Conservation (phyloP, 1,140 invertebrate species). For the Oedothorax gibbosus region DNA sequence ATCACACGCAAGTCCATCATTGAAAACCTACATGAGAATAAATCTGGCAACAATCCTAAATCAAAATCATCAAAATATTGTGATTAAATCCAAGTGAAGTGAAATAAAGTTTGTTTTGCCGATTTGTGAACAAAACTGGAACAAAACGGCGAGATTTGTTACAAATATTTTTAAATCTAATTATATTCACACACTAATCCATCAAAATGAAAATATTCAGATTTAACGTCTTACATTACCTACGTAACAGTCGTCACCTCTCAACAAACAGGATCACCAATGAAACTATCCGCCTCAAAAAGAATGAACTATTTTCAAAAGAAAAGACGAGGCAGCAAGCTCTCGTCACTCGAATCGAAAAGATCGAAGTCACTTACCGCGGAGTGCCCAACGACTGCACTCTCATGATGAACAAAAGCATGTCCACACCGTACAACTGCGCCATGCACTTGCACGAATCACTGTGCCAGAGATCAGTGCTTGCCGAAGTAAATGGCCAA, state of each 20-base stretch:
- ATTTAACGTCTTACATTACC: not conserved
- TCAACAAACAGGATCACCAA: conserved; percentile 29
- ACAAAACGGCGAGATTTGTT: no score
- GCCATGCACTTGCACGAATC: conserved; percentile 83
- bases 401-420: conserved; percentile 89
- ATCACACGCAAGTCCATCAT: no score
- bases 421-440: conserved; percentile 94
- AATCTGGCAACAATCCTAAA: no score
- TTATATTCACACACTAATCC: no score
- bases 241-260: not conserved
- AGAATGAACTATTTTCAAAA: conserved; percentile 79
- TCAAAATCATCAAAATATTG: no score
- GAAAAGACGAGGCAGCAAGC: conserved; percentile 81
- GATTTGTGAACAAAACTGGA: no score
- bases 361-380: conserved; percentile 86
- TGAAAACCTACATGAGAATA: no score
- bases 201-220: conserved; percentile 14
- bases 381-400: conserved; percentile 79
- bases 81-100: no score
- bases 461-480: conserved; percentile 77
- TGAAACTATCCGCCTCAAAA: conserved; percentile 47
- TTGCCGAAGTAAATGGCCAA: conserved; percentile 83
- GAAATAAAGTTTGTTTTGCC: no score
- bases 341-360: conserved; percentile 85
- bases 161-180: no score